Conservation (phyloP, 2,888 invertebrate species). For the Eristalis tenax region DNA sequence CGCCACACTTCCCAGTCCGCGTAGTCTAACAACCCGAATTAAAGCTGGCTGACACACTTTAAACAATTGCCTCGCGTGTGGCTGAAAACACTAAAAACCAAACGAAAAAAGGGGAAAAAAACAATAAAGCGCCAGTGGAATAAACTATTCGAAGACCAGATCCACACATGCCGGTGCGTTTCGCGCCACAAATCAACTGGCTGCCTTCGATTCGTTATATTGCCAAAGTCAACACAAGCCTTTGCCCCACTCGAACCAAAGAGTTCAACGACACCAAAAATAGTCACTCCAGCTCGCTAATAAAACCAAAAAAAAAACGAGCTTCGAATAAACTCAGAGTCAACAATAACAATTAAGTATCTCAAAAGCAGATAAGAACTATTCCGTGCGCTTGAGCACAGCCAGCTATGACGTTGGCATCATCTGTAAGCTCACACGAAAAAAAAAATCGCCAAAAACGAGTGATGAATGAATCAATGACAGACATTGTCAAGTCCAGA, state of each 20-base stretch:
- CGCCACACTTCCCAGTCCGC: not conserved
- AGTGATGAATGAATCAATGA: conserved; percentile 49
- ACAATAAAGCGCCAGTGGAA: conserved; percentile 30
- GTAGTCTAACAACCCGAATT: not conserved
- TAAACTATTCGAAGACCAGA: conserved; percentile 19
- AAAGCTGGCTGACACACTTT: conserved; percentile 40
- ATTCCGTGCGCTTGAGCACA: not conserved
- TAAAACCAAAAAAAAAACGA: not conserved
- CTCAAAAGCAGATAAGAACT: conserved; percentile 26
- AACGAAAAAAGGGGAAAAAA: conserved; percentile 21
- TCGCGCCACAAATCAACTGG: conserved; percentile 5
- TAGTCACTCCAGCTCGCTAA: conserved; percentile 16
- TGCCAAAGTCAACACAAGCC: conserved; percentile 9
- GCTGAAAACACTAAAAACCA: conserved; percentile 23
- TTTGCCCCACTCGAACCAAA: not conserved
- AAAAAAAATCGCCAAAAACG: not conserved
- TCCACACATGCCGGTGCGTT: conserved; percentile 18
- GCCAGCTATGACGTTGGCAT: not conserved
- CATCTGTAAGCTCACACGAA: not conserved
- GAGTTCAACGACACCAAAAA: conserved; percentile 46
- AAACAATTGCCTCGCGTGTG: conserved; percentile 26
- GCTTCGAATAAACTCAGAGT: conserved; percentile 4
- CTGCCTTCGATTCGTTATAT: not conserved
- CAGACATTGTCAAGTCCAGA: conserved; percentile 38
- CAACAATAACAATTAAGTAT: conserved; percentile 51